Percentiles rank a stretch among this genome's conserved stretches.
Evolutionary conservation across 2,797 vertebrate genomes (phyloP).

Genomic region (Megalops cyprinoides): DNA sequence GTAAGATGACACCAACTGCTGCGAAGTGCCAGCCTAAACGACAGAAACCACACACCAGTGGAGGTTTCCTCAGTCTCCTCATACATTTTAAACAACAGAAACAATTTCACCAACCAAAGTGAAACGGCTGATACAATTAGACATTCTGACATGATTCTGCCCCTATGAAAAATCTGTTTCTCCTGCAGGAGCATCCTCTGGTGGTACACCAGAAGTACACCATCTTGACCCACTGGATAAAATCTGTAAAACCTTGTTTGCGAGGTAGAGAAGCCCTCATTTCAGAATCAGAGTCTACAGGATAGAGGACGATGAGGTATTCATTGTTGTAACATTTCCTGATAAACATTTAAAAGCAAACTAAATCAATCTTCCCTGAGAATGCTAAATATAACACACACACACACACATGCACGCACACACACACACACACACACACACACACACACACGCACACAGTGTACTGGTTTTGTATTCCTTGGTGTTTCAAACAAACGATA

Average conservation of each 20-base stretch:
- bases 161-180: neutral
- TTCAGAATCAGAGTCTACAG: constrained; percentile 52
- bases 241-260: constrained; percentile 43
- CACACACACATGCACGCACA: neutral
- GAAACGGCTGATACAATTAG: neutral
- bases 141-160: neutral
- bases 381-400: constrained; percentile 34
- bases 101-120: constrained; percentile 9
- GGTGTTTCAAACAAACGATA: neutral
- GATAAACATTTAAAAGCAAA: constrained; percentile 65
- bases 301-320: constrained; percentile 55
- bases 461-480: neutral
- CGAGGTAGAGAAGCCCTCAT: constrained; percentile 60
- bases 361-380: constrained; percentile 50
- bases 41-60: neutral
- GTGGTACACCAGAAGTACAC: constrained; percentile 6
- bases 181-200: constrained; percentile 6
- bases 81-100: neutral
- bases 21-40: neutral
- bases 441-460: constrained; percentile 7
- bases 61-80: neutral
- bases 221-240: neutral
- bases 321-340: constrained; percentile 49
- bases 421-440: neutral
- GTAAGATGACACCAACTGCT: constrained; percentile 2